Base-by-base conservation (phyloP, 2,113 vertebrate genomes). In the Clarias macrocephalus region DNA sequence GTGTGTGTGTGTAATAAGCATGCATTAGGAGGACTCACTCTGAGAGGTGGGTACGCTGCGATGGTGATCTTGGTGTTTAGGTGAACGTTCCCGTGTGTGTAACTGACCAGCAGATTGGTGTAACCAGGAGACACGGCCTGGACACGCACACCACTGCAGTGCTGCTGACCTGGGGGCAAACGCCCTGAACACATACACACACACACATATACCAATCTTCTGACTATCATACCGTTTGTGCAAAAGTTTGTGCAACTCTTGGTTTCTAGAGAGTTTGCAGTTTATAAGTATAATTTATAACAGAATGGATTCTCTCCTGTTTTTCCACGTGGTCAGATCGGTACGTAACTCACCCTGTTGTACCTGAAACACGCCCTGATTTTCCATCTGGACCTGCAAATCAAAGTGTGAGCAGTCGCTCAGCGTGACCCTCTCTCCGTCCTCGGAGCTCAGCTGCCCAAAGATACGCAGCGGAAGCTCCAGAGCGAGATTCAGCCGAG, bases 351-450 rank as follows among this genome's bases (percentile, higher is more conserved):
- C 88, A 98, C 98, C 97, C 73, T 95, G 93, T 2, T 97, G 91
- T 0, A 95, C 89, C 76, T 93, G 93, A 88, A 99, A 99, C 56
- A 99, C 90, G 0, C 95, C 95, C 0, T 91, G 94, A 86, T 94
- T 97, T 91, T 99, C 97, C 90, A 97, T 92, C 86, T 97, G 94
- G 21, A 99, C 94, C 33, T 89, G 87, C 84, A 99, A 92, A 89
- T 97, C 95, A 57, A 99, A 97, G 80, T 97, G 97, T 3, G 98
- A 99, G 90, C 98, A 99, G 95, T 99, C 97, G 0, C 96, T 99
- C 77, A 99, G 91, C 15, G 95, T 95, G 52, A 96, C 95, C 0
- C 89, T 92, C 88, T 97, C 91, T 0, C 76, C 91, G 0, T 90
- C 93, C 23, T 93, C 94, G 0, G 91, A 91, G 0, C 93, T 94